Evolutionary conservation across 37 sponge, comb jelly and placozoan species (phyloP).

Genomic region (Cliona cf. orientalis): DNA sequence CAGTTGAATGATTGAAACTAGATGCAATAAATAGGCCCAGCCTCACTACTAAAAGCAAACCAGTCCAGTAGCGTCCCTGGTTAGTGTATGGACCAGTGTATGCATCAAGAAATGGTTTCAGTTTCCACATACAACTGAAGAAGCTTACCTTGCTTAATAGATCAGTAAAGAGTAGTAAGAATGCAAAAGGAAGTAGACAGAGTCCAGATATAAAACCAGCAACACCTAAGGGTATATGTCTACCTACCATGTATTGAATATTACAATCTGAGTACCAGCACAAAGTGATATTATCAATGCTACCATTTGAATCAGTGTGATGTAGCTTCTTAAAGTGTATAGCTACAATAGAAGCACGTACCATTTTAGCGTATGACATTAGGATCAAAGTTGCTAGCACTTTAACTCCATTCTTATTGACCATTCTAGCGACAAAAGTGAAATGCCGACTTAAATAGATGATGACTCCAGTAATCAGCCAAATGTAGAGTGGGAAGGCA

Average conservation of each 20-base stretch:
- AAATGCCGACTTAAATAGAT: conserved; percentile 2
- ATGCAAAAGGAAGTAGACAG: background rate
- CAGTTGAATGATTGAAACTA: background rate
- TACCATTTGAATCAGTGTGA: background rate
- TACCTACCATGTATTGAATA: background rate
- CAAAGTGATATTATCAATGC: background rate
- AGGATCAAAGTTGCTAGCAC: conserved; percentile 24
- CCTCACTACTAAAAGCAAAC: conserved; percentile 5
- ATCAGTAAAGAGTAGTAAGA: conserved; percentile 1
- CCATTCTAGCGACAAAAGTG: background rate
- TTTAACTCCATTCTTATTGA: conserved; percentile 20
- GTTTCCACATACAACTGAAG: background rate
- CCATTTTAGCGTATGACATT: conserved; percentile 29
- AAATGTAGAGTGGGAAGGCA: conserved; percentile 37
- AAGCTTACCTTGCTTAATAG: background rate
- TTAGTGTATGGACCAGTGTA: conserved; percentile 18
- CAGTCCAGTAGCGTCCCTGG: conserved; percentile 1
- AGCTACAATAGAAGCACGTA: background rate
- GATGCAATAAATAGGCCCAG: background rate
- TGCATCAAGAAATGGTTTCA: conserved; percentile 27
- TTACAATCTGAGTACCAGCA: conserved; percentile 23
- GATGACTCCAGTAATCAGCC: conserved; percentile 12
- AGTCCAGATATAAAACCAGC: background rate
- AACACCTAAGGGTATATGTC: background rate
- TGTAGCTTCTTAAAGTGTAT: background rate